Conservation (phyloP, 1,140 invertebrate species). For the Drosophila kepulauana region DNA sequence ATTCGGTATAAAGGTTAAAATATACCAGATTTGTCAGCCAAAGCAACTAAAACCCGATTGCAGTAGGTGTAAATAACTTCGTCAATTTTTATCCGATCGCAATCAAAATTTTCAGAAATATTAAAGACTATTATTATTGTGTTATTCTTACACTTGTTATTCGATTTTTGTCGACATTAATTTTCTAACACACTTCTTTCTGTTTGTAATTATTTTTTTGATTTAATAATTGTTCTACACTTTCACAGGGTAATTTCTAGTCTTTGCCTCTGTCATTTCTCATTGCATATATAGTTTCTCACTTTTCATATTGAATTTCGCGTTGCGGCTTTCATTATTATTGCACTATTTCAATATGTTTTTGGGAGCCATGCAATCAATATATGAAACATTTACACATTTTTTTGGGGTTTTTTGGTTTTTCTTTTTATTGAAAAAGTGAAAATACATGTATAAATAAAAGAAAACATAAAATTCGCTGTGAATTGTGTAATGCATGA, state of each 20-base stretch:
- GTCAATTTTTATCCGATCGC: too few relatives aligned
- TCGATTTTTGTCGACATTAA: too few relatives aligned
- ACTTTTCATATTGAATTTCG: conserved; percentile 15
- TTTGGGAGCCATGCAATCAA: conserved; percentile 29
- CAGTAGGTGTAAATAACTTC: too few relatives aligned
- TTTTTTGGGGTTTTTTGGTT: neutral
- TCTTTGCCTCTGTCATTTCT: neutral
- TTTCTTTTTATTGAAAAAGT: conserved; percentile 13
- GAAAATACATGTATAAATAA: neutral
- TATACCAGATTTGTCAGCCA: too few relatives aligned
- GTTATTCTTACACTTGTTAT: too few relatives aligned
- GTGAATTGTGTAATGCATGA: conserved; percentile 12
- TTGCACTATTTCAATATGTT: conserved; percentile 58
- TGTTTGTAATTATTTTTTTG: too few relatives aligned
- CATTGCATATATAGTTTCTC: neutral
- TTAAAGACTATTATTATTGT: too few relatives aligned
- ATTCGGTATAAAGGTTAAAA: too few relatives aligned
- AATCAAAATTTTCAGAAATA: too few relatives aligned
- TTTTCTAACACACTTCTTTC: too few relatives aligned
- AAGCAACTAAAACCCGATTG: too few relatives aligned
- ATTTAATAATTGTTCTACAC: too few relatives aligned
- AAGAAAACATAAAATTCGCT: neutral
- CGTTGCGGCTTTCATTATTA: conserved; percentile 60
- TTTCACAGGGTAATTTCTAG: neutral
- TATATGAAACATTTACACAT: conserved; percentile 48